Conservation (phyloP, 2,113 vertebrate genomes). For the Nothocercus nigrocapillus region DNA sequence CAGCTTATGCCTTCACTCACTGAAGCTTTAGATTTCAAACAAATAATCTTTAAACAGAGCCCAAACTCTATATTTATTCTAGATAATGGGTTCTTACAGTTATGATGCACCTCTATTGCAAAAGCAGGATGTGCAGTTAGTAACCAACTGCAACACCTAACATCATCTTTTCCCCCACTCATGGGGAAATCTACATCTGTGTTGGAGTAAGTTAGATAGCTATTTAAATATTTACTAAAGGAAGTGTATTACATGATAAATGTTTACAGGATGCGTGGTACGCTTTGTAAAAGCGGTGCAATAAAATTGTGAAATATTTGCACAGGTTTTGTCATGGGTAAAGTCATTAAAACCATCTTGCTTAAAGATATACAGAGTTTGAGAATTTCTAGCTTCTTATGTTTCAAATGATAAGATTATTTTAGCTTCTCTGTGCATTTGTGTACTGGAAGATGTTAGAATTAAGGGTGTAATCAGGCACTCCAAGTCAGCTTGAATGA, state of each 20-base stretch:
- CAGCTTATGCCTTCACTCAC: not conserved
- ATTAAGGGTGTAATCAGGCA: not conserved
- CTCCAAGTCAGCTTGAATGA: not conserved
- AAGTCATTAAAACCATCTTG: not conserved
- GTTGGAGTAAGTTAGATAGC: constrained; percentile 1
- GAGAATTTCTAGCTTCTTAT: not conserved
- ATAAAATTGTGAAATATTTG: not conserved
- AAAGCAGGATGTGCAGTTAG: not conserved
- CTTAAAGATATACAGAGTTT: not conserved
- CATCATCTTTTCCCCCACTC: not conserved
- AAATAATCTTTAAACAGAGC: not conserved
- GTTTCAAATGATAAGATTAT: not conserved
- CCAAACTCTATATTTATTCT: constrained; percentile 14
- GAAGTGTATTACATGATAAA: constrained; percentile 50
- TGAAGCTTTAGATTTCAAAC: not conserved
- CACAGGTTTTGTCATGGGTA: not conserved
- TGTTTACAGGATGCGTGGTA: constrained; percentile 20
- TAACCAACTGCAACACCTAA: not conserved
- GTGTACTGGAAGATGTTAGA: not conserved
- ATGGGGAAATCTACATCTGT: constrained; percentile 52
- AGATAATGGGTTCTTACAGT: constrained; percentile 35
- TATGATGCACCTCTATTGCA: not conserved
- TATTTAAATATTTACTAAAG: constrained; percentile 61
- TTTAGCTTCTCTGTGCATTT: not conserved
- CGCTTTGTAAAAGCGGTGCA: not conserved